These are phyloP conservation scores for Geophilus truncorum DNA, from an alignment of 2,888 invertebrate species.

Conservation along the genomic window DNA sequence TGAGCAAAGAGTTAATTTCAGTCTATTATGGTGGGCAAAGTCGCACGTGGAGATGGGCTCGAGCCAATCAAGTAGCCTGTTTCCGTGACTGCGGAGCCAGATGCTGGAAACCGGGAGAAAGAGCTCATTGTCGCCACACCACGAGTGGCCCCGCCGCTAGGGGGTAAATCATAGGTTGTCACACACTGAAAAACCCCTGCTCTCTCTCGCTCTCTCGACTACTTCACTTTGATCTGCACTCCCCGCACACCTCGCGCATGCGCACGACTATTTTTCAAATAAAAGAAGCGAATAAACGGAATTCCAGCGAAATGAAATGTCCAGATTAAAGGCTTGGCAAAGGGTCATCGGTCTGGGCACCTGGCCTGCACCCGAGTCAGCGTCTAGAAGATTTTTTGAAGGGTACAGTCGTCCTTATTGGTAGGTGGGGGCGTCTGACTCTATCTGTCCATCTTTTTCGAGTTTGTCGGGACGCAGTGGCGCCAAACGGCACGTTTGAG, in stretches of 20 bases:
- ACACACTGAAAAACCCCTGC: background rate
- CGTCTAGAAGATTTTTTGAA: background rate
- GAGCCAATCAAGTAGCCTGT: background rate
- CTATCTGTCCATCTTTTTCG: background rate
- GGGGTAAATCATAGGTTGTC: background rate
- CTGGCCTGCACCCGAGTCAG: background rate
- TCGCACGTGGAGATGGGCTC: background rate
- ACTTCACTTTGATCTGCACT: background rate
- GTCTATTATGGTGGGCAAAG: background rate
- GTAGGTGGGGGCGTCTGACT: background rate
- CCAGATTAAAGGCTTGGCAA: too few relatives aligned
- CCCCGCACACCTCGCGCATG: background rate
- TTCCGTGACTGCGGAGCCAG: background rate
- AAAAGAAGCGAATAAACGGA: too few relatives aligned
- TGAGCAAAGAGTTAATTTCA: background rate
- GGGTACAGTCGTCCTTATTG: background rate
- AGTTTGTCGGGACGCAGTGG: slow-evolving; percentile 3
- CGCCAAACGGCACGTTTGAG: slow-evolving; percentile 9
- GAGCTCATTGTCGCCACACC: background rate
- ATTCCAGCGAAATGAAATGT: too few relatives aligned
- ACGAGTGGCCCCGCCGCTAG: background rate
- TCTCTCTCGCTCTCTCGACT: too few relatives aligned
- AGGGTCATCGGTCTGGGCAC: background rate
- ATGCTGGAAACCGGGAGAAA: background rate
- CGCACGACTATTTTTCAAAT: background rate